A percentile compares a stretch with the other conserved stretches of the same genome.
phyloP scores from a whole-genome alignment of 2,113 vertebrate genomes.

The Vulpes vulpes region DNA sequence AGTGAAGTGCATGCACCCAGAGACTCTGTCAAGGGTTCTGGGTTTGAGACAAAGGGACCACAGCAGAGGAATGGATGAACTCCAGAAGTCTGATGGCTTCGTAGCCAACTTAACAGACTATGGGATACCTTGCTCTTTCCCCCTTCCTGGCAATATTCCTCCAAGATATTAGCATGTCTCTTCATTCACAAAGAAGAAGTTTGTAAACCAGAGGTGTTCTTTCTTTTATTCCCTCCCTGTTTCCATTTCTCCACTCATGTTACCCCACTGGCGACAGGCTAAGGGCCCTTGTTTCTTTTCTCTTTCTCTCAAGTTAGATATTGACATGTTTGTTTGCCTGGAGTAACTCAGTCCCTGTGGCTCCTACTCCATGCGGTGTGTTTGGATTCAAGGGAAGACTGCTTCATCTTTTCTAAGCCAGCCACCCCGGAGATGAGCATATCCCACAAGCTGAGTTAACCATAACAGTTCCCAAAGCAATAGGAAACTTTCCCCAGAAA shows the following conservation, averaged over 20 bases:
- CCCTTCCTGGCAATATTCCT: neutral
- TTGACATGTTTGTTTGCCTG: neutral
- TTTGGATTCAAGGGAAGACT: neutral
- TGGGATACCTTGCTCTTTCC: neutral
- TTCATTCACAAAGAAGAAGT: neutral
- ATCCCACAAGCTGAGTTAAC: neutral
- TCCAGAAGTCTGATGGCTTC: conserved; percentile 40
- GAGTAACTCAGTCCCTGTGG: neutral
- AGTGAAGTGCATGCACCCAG: conserved; percentile 13
- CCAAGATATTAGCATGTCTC: neutral
- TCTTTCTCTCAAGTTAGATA: neutral
- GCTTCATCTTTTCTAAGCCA: neutral
- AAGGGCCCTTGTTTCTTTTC: neutral
- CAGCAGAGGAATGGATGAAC: conserved; percentile 59
- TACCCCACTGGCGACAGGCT: neutral
- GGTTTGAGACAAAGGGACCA: conserved; percentile 69
- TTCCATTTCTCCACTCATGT: neutral
- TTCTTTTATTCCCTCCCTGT: neutral
- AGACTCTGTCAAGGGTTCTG: conserved; percentile 45
- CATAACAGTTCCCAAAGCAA: conserved; percentile 23
- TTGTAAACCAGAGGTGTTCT: neutral
- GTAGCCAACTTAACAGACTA: neutral
- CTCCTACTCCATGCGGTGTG: neutral
- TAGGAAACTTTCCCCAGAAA: neutral
- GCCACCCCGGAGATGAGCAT: neutral